Base-by-base conservation (phyloP, 2,113 vertebrate species). In the Dromiciops gliroides region DNA sequence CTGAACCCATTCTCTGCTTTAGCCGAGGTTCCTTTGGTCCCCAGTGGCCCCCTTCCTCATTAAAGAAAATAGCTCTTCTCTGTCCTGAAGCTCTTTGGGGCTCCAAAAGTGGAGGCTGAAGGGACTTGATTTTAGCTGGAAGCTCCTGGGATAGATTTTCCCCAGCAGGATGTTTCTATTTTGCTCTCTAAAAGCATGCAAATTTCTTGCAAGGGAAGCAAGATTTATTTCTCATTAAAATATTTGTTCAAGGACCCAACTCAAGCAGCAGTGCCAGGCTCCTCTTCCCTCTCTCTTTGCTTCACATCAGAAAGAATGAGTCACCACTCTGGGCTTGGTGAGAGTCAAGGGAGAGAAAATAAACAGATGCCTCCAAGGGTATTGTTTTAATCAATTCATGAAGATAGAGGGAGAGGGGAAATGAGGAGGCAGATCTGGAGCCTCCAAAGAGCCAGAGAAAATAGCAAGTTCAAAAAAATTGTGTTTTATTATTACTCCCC, bases 311-410 rank as follows among this genome's bases (percentile, higher is more conserved):
- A 67, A 56, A 53, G 47, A 6, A 90, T 31, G 90, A 95, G 52
- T 93, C 93, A 90, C 51, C 50, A 5, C 1, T 0, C 56, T 51
- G 44, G 83, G 92, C 92, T 93, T 93, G 95, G 88, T 92, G 53
- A 91, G 94, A 92, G 88, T 93, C 91, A 92, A 93, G 88, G 92
- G 49, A 91, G 91, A 93, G 96, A 96, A 96, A 95, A 96, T 93
- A 94, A 96, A 95, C 96, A 97, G 96, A 96, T 44, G 93, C 44
- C 75, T 89, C 12, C 1, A 37, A 95, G 50, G 92, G 94, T 49
- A 91, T 92, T 95, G 93, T 94, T 96, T 96, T 92, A 67, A 90
- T 94, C 91, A 93, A 93, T 89, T 53, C 23, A 0, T 52, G 93
- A 93, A 94, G 93, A 92, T 89, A 49, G 91, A 94, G 9, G 67